Conservation (phyloP, 2,888 invertebrate species). For the Hirtodrosophila cameraria region DNA sequence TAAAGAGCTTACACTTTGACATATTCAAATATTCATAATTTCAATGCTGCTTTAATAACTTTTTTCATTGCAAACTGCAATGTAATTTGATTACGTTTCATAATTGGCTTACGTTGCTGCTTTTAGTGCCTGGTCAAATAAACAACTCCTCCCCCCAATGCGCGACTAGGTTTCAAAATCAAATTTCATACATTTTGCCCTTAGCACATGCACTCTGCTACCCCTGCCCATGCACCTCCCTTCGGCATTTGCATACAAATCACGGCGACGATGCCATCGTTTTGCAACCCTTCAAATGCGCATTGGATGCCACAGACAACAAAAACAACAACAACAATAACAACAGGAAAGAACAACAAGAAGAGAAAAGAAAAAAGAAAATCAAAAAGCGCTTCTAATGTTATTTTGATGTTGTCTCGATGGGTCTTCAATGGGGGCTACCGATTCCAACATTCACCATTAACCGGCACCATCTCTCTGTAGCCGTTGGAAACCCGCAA, state of each 20-base stretch:
- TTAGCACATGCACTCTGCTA: not conserved
- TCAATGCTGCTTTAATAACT: not conserved
- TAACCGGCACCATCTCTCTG: slow-evolving; percentile 3
- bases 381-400: slow-evolving; percentile 64
- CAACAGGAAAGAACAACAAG: slow-evolving; percentile 5
- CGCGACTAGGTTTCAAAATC: slow-evolving; percentile 40
- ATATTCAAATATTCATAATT: not conserved
- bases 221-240: not conserved
- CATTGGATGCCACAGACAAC: slow-evolving; percentile 32
- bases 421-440: slow-evolving; percentile 72
- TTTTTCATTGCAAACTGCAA: not conserved
- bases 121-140: slow-evolving; percentile 42
- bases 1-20: too few relatives aligned
- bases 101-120: slow-evolving; percentile 65
- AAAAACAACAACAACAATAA: not conserved
- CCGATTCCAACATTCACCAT: slow-evolving; percentile 18
- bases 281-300: slow-evolving; percentile 73
- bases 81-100: slow-evolving; percentile 63
- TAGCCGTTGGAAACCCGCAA: slow-evolving; percentile 76
- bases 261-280: slow-evolving; percentile 26
- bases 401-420: slow-evolving; percentile 78
- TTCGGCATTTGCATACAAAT: slow-evolving; percentile 70
- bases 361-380: slow-evolving; percentile 26
- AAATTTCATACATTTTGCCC: slow-evolving; percentile 53
- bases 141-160: not conserved